phyloP scores from a whole-genome alignment of 2,888 invertebrate genomes.

The Mamestra brassicae region DNA sequence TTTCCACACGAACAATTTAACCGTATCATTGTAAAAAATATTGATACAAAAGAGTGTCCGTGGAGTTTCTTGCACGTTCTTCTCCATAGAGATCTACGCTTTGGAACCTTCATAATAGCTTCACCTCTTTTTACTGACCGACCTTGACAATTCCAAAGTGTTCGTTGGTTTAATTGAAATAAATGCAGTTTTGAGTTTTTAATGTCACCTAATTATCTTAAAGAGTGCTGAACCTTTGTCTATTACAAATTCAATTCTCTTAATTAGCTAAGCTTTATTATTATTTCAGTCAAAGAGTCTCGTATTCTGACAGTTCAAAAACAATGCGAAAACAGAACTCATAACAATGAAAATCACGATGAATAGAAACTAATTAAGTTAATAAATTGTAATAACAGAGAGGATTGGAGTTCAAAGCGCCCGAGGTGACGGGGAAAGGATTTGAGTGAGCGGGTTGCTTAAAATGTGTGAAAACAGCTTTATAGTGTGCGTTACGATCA shows the following conservation, averaged over 20 bases:
- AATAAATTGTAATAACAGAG: conserved; percentile 47
- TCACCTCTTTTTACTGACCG: too few species aligned
- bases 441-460: conserved; percentile 5
- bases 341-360: conserved; percentile 19
- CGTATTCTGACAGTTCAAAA: conserved; percentile 11
- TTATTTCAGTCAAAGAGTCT: conserved; percentile 10
- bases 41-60: too few species aligned
- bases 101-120: too few species aligned
- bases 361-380: conserved; percentile 51
- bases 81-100: too few species aligned
- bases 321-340: conserved; percentile 26
- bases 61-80: too few species aligned
- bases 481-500: background rate
- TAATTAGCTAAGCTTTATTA: background rate
- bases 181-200: background rate
- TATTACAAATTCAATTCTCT: background rate
- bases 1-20: too few species aligned
- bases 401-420: conserved; percentile 37
- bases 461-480: conserved; percentile 19
- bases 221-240: background rate
- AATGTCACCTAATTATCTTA: background rate
- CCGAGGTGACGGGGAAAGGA: conserved; percentile 15
- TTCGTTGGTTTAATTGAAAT: too few species aligned
- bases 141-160: too few species aligned
- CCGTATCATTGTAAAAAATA: too few species aligned